Evolutionary conservation across 2,888 invertebrate species (phyloP).

Genomic region (Sphaerophoria taeniata): DNA sequence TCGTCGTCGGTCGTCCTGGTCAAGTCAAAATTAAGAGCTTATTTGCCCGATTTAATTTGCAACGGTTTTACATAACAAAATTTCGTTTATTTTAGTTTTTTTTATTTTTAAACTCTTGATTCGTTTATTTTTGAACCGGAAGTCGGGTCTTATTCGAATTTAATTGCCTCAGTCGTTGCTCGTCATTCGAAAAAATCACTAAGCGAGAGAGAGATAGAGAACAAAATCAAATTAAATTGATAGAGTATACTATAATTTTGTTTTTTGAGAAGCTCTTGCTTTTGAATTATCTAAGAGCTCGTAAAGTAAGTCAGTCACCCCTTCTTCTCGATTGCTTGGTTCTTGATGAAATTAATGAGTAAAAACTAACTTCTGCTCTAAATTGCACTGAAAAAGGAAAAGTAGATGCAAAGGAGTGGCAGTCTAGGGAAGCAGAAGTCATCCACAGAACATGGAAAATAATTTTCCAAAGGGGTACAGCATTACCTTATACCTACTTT

Average conservation of each 20-base stretch:
- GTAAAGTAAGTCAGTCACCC: background rate
- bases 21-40: slow-evolving; percentile 43
- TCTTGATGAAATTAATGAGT: slow-evolving; percentile 64
- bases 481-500: background rate
- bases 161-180: slow-evolving; percentile 53
- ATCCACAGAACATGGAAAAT: slow-evolving; percentile 19
- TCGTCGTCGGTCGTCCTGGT: slow-evolving; percentile 1
- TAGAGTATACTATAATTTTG: slow-evolving; percentile 25
- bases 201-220: background rate
- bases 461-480: background rate
- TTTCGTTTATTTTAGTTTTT: background rate
- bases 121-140: slow-evolving; percentile 41
- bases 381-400: slow-evolving; percentile 48
- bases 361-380: slow-evolving; percentile 56
- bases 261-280: background rate
- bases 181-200: background rate
- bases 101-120: background rate
- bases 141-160: slow-evolving; percentile 69
- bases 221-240: slow-evolving; percentile 61
- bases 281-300: background rate
- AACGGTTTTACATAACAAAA: background rate
- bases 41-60: slow-evolving; percentile 61
- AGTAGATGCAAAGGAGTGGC: background rate
- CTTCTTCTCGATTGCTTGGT: slow-evolving; percentile 20
- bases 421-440: slow-evolving; percentile 35